These are phyloP conservation scores for Spongilla lacustris DNA, from an alignment of 37 sponge, comb jelly and placozoan genomes.

Conservation along the genomic window DNA sequence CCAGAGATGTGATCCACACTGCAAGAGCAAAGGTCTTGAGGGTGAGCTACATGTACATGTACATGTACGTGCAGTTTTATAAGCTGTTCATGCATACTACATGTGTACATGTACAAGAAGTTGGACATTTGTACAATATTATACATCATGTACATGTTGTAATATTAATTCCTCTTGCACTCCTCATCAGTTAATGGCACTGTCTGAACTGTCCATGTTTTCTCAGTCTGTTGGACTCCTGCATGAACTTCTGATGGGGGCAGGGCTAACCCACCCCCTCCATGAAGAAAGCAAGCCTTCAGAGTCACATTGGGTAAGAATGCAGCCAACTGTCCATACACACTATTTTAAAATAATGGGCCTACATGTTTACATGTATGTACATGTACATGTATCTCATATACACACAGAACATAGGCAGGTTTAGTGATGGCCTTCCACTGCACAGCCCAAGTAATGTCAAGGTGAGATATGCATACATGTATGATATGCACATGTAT, in stretches of 20 bases:
- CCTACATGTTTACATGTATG: background rate
- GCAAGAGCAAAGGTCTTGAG: slow-evolving; percentile 47
- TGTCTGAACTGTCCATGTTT: slow-evolving; percentile 59
- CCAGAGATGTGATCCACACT: slow-evolving; percentile 50
- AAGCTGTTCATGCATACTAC: no score
- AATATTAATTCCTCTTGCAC: no score
- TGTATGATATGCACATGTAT: no score
- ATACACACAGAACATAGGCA: background rate
- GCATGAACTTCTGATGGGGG: slow-evolving; percentile 53
- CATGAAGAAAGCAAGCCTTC: slow-evolving; percentile 17
- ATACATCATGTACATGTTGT: no score
- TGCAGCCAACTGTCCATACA: no score
- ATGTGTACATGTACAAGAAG: no score
- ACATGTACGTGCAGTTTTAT: background rate
- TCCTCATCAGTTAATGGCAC: slow-evolving; percentile 39
- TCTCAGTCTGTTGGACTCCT: slow-evolving; percentile 53
- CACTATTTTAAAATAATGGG: no score
- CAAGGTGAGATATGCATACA: no score
- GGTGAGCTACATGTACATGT: slow-evolving; percentile 4
- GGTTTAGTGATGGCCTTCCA: slow-evolving; percentile 32
- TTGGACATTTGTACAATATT: no score
- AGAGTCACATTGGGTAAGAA: slow-evolving; percentile 54
- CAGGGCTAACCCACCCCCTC: slow-evolving; percentile 51
- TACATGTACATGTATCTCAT: background rate
- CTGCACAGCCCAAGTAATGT: slow-evolving; percentile 42